Evolutionary conservation across 1,140 invertebrate genomes (phyloP).

Genomic region (Paraescarpia echinospica): DNA sequence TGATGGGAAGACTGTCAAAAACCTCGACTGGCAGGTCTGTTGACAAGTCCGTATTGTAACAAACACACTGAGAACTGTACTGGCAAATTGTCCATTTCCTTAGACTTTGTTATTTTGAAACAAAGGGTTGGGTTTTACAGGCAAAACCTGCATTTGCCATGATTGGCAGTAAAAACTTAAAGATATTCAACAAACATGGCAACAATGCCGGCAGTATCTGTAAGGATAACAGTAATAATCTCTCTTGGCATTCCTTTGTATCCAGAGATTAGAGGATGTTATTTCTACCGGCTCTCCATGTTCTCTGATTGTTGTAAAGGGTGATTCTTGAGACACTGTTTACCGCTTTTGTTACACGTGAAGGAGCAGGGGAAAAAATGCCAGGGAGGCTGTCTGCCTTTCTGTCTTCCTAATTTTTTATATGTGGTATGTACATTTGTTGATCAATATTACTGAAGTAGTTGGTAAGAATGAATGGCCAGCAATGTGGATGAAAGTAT

Average conservation of each 20-base stretch:
- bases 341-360: too few species aligned
- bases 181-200: not conserved
- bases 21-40: not conserved
- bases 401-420: too few species aligned
- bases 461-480: too few species aligned
- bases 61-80: not conserved
- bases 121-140: not conserved
- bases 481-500: too few species aligned
- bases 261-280: not conserved
- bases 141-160: not conserved
- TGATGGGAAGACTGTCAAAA: not conserved
- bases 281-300: not conserved
- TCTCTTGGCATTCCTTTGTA: too few species aligned
- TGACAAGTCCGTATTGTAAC: not conserved
- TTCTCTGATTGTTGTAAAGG: not conserved
- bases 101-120: not conserved
- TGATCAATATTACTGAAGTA: too few species aligned
- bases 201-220: not conserved
- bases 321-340: too few species aligned
- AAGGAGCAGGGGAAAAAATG: too few species aligned
- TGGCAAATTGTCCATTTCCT: not conserved
- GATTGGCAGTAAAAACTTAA: not conserved
- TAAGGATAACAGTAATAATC: too few species aligned
- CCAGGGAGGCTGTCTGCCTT: too few species aligned
- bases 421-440: too few species aligned